These are phyloP conservation scores for Sympetrum striolatum DNA, from an alignment of 2,888 invertebrate genomes.

Conservation along the genomic window DNA sequence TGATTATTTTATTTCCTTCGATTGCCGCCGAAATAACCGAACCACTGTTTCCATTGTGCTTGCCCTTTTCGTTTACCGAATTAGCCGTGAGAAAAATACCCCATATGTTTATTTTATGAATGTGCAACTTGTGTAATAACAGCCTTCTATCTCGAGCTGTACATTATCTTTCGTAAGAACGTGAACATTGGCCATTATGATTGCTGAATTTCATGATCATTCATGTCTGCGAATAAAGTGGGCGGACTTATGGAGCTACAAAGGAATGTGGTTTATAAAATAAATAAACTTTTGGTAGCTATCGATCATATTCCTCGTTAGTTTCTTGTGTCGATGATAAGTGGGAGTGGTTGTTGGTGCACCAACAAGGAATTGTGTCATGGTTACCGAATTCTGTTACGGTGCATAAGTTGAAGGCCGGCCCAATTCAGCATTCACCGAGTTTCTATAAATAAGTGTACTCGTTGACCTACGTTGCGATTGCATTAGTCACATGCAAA, in stretches of 20 bases:
- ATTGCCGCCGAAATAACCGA: not conserved
- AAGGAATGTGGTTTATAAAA: not conserved
- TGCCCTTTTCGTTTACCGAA: no score
- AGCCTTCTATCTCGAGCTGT: not conserved
- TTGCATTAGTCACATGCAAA: not conserved
- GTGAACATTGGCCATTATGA: not conserved
- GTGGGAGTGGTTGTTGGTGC: slow-evolving; percentile 34
- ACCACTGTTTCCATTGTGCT: not conserved
- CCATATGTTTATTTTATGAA: not conserved
- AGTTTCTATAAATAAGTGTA: slow-evolving; percentile 30
- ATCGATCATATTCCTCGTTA: not conserved
- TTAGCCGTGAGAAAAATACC: not conserved
- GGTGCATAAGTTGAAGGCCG: slow-evolving; percentile 31
- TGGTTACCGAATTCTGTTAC: slow-evolving; percentile 1
- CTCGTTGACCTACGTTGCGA: not conserved
- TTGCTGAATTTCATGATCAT: no score
- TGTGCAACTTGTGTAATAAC: not conserved
- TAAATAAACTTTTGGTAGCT: not conserved
- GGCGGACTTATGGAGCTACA: not conserved
- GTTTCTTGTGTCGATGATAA: not conserved
- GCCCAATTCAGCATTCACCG: slow-evolving; percentile 34
- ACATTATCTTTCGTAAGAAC: not conserved
- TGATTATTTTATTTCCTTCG: not conserved
- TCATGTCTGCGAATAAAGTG: not conserved
- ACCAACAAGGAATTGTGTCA: slow-evolving; percentile 1